Base-by-base conservation (phyloP, 2,888 invertebrate genomes). In the Orgyia antiqua region DNA sequence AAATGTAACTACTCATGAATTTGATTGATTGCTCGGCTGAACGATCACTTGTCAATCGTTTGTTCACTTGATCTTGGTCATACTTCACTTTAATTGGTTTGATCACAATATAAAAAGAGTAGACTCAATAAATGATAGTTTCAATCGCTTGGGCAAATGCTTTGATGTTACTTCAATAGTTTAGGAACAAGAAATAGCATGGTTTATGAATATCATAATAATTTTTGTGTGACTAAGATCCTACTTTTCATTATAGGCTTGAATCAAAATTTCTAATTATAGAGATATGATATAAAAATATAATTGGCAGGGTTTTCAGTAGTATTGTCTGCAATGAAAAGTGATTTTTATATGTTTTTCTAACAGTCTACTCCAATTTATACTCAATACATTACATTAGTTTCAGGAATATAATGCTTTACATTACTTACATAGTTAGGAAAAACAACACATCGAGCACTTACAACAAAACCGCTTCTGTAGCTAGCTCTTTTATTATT, bases 1-100 rank as follows among this genome's bases (percentile, higher is more conserved):
- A 80, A 86, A 87, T 82, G 87, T 87, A 87, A 87, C 78, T 87
- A 87, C 78, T 76, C 62, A 74, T 67, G 33, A 67, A 58, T 65
- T 68, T 68, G 65, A 65, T 73, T 75, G 66, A 70, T 72, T 78
- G 78, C 74, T 82, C 82, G 66, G 79, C 84, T 80, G 73, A 71
- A 73, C 72, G 61, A 71, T 83, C 83, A 84, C 82, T 75, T 75
- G 66, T 52, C 67, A 72, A 68, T 63, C 58, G 67, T 74, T 66
- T 70, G 58, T 65, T 80, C 80, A 83, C 79, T 70, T 61, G 65
- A 71, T 73, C 66, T 76, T 70, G 74, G 68, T 76, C 78, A 79
- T 83, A 72, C 63, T 68, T 77, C 82, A 82, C 79, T 71, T 61
- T 70, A 65, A 69, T 74, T 68, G 69, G 69, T 74, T 69, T 72